Conservation (phyloP, 2,888 invertebrate genomes). For the Flexamia atlantica region DNA sequence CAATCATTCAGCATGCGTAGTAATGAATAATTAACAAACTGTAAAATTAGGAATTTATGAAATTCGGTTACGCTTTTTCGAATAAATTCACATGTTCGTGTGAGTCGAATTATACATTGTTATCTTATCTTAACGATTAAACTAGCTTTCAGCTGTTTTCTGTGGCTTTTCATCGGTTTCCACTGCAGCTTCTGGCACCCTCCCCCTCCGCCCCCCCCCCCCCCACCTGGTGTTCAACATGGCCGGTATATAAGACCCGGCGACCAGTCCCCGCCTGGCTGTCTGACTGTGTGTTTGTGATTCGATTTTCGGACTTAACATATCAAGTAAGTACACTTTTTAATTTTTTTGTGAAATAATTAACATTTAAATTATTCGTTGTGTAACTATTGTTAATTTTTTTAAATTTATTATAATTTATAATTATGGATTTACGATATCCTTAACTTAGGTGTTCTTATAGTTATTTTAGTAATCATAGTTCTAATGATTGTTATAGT, state of each 20-base stretch:
- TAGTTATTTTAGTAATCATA: too few species aligned
- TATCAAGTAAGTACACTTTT: constrained; percentile 28
- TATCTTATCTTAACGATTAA: constrained; percentile 8
- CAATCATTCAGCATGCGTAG: too few species aligned
- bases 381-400: too few species aligned
- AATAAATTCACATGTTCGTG: neutral
- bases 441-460: too few species aligned
- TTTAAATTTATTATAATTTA: too few species aligned
- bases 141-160: constrained; percentile 14
- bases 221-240: constrained; percentile 15
- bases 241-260: constrained; percentile 44
- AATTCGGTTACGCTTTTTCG: too few species aligned
- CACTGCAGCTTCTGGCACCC: neutral
- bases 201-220: neutral
- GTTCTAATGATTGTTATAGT: too few species aligned
- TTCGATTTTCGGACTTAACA: constrained; percentile 44
- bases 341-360: too few species aligned
- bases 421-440: too few species aligned
- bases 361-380: too few species aligned
- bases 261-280: neutral
- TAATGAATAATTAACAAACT: too few species aligned
- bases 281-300: constrained; percentile 47
- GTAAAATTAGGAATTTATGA: too few species aligned
- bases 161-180: constrained; percentile 35
- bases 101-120: neutral